These are phyloP conservation scores for Tyrophagus putrescentiae DNA, from an alignment of 1,140 invertebrate genomes.

Conservation along the genomic window DNA sequence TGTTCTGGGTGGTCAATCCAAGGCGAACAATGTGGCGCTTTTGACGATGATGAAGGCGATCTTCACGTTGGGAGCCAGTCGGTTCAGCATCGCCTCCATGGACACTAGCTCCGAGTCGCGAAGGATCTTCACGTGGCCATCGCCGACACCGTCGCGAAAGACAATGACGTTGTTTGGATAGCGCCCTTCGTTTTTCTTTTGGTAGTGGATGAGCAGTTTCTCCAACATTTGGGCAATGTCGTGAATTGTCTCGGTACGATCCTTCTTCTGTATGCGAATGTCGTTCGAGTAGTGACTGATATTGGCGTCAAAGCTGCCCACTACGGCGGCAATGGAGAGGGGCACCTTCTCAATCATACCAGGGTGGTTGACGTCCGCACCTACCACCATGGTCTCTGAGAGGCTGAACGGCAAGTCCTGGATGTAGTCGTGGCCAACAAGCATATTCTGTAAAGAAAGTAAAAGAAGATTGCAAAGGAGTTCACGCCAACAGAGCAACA, in stretches of 20 bases:
- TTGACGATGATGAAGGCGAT: background rate
- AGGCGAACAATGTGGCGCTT: background rate
- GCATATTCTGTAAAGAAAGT: too few species aligned
- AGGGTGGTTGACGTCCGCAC: slow-evolving; percentile 77
- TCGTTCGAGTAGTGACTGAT: slow-evolving; percentile 1
- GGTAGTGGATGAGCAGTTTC: slow-evolving; percentile 38
- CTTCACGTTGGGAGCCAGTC: too few species aligned
- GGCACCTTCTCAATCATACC: slow-evolving; percentile 47
- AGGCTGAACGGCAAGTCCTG: too few species aligned
- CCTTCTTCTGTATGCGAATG: slow-evolving; percentile 16
- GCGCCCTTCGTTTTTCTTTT: background rate
- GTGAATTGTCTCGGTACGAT: slow-evolving; percentile 12
- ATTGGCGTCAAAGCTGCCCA: slow-evolving; percentile 25
- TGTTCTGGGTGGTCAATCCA: slow-evolving; percentile 2
- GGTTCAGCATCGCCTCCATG: slow-evolving; percentile 17
- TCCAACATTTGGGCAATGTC: slow-evolving; percentile 7
- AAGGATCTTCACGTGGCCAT: slow-evolving; percentile 48
- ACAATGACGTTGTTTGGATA: slow-evolving; percentile 58
- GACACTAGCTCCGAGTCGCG: slow-evolving; percentile 23
- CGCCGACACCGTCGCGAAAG: slow-evolving; percentile 56
- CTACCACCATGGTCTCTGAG: too few species aligned
- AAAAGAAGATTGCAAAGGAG: too few species aligned
- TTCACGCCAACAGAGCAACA: too few species aligned
- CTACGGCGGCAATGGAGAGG: slow-evolving; percentile 64
- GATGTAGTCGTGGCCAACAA: too few species aligned